phyloP scores from a whole-genome alignment of 2,888 invertebrate species.

The Bugulina stolonifera region DNA sequence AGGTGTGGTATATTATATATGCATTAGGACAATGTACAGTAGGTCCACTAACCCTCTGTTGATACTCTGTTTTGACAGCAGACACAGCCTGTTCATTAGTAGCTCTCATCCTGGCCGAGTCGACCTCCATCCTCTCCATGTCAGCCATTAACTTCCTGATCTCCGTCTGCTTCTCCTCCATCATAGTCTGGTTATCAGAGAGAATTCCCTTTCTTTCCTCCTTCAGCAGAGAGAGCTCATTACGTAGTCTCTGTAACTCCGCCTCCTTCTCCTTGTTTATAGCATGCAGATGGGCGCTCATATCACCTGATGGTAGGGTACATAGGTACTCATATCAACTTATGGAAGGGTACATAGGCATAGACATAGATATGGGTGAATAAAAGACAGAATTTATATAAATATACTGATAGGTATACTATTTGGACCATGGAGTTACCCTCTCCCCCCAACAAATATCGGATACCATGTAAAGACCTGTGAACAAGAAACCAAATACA shows the following conservation, averaged over 20 bases:
- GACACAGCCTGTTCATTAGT: not conserved
- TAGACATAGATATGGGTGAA: too few species aligned
- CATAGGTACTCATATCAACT: too few species aligned
- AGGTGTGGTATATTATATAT: too few species aligned
- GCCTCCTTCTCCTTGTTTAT: constrained; percentile 22
- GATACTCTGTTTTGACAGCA: not conserved
- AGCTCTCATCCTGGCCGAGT: not conserved
- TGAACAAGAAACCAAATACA: too few species aligned
- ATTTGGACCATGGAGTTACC: too few species aligned
- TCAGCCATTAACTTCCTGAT: constrained; percentile 12
- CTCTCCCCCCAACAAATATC: too few species aligned
- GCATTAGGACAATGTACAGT: too few species aligned
- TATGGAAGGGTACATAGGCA: too few species aligned
- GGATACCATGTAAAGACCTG: too few species aligned
- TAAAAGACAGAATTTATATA: too few species aligned
- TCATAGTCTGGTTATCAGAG: not conserved
- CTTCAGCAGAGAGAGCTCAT: constrained; percentile 16
- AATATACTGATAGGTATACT: too few species aligned
- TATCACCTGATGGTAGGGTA: constrained; percentile 3
- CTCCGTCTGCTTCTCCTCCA: constrained; percentile 20
- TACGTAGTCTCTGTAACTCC: constrained; percentile 5
- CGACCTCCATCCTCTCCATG: constrained; percentile 16
- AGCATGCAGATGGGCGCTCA: constrained; percentile 20
- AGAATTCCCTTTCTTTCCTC: constrained; percentile 11
- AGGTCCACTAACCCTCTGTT: constrained; percentile 19